Base-by-base conservation (phyloP, 2,797 vertebrate species). In the Esox lucius region DNA sequence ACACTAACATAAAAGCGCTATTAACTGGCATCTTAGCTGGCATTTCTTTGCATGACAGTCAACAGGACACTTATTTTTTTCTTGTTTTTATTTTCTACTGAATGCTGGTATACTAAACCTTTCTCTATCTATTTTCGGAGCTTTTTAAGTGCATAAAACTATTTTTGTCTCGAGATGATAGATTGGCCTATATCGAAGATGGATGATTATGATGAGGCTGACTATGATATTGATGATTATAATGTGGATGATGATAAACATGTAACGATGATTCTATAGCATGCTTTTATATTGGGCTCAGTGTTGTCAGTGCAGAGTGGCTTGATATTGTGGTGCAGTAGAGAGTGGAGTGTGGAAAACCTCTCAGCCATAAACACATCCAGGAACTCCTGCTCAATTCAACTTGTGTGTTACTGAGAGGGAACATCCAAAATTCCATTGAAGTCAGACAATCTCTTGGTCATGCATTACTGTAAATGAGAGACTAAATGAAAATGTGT, bases 11-110 rank as follows among this genome's bases (percentile, higher is more conserved):
- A 89, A 88, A 86, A 82, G 78, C 83, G 82, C 89, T 83, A 81
- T 85, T 89, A 84, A 83, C 70, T 88, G 81, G 87, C 83, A 80
- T 83, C 78, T 35, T 90, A 91, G 87, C 88, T 90, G 88, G 76
- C 84, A 68, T 92, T 91, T 87, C 73, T 88, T 90, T 93, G 93
- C 93, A 95, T 94, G 94, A 91, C 82, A 74, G 85, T 90, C 87
- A 87, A 85, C 84, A 70, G 81, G 82, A 91, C 83, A 83, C 78
- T 87, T 77, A 82, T 85, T 53, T 75, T 79, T 68, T 87, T 86
- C 5, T 87, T 74, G 74, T 80, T 87, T 88, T 78, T 86, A 82
- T 93, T 93, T 94, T 93, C 87, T 93, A 92, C 92, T 91, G 90
- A 93, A 92, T 92, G 91, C 91, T 88, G 86, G 82, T 91, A 84